These are phyloP conservation scores for Champsocephalus gunnari DNA, from an alignment of 2,797 vertebrate genomes.

Conservation along the genomic window DNA sequence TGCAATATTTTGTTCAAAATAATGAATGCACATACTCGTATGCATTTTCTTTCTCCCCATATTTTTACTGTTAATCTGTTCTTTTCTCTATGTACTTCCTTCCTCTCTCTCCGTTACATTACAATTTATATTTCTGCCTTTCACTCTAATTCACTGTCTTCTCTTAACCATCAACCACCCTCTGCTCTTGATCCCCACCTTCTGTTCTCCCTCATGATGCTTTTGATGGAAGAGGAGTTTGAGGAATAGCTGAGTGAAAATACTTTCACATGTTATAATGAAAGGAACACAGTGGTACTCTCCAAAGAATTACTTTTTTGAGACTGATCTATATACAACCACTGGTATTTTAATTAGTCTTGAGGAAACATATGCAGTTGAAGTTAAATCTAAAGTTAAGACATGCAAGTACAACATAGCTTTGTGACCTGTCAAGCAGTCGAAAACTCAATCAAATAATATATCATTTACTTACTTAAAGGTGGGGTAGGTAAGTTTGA, in stretches of 20 bases:
- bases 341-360: slow-evolving; percentile 7
- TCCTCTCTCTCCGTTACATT: slow-evolving; percentile 3
- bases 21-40: slow-evolving; percentile 26
- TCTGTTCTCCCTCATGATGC: slow-evolving; percentile 26
- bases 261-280: slow-evolving; percentile 27
- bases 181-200: background rate
- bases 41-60: slow-evolving; percentile 1
- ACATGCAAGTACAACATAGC: background rate
- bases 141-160: background rate
- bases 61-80: background rate
- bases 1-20: slow-evolving; percentile 28
- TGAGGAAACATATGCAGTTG: no score
- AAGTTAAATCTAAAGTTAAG: background rate
- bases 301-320: slow-evolving; percentile 23
- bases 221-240: slow-evolving; percentile 39
- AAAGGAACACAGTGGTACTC: slow-evolving; percentile 16
- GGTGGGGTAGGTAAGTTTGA: no score
- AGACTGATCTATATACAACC: slow-evolving; percentile 14
- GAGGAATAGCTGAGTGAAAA: slow-evolving; percentile 44
- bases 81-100: background rate
- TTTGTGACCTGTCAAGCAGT: background rate
- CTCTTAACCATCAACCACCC: slow-evolving; percentile 3
- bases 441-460: no score
- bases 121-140: background rate
- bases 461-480: no score